Conservation (phyloP, 2,113 vertebrate species). For the Tragelaphus scriptus region DNA sequence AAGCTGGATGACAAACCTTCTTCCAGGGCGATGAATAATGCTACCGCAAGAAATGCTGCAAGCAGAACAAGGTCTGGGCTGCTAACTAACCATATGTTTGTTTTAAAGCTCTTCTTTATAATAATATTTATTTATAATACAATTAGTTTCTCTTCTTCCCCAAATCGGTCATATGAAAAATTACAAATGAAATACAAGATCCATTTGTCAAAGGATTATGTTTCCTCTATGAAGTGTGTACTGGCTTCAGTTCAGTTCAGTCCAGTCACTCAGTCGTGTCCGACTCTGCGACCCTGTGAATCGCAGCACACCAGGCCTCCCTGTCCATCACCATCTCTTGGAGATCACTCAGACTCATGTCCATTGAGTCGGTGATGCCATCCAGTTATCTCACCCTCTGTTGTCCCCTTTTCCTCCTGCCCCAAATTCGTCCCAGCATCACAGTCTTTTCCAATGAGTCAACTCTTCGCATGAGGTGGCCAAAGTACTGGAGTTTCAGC, state of each 20-base stretch:
- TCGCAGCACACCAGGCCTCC: too few relatives aligned
- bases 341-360: too few relatives aligned
- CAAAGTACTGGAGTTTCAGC: too few relatives aligned
- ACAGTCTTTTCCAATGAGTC: too few relatives aligned
- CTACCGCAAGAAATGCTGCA: not conserved
- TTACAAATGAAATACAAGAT: not conserved
- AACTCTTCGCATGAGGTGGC: too few relatives aligned
- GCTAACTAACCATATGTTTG: not conserved
- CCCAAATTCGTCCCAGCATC: too few relatives aligned
- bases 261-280: too few relatives aligned
- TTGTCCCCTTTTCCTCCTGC: too few relatives aligned
- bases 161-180: slow-evolving; percentile 1
- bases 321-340: too few relatives aligned
- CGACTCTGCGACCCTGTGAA: too few relatives aligned
- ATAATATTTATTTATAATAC: not conserved
- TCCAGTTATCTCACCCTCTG: too few relatives aligned
- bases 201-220: not conserved
- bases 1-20: not conserved
- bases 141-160: not conserved
- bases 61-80: not conserved
- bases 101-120: not conserved
- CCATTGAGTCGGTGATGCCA: too few relatives aligned
- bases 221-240: not conserved
- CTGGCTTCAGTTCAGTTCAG: not conserved
- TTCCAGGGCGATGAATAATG: not conserved